A percentile compares a stretch with the other conserved stretches of the same genome.
phyloP scores from a whole-genome alignment of 2,797 vertebrate genomes.

The Sebastes umbrosus region DNA sequence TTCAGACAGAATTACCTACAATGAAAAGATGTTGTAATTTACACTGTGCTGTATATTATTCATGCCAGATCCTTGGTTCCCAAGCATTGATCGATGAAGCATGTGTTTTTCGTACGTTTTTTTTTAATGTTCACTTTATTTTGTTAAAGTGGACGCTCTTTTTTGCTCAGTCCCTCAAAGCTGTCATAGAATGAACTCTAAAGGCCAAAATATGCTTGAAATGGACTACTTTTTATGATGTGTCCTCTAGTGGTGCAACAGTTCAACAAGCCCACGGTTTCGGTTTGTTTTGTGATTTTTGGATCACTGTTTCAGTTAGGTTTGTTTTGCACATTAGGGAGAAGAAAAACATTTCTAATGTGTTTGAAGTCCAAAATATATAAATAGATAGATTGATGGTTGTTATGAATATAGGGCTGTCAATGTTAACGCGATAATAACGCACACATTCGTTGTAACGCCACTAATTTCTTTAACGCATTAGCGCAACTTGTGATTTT shows the following conservation, averaged over 20 bases:
- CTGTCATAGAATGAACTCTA: neutral
- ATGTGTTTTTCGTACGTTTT: neutral
- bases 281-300: too few relatives aligned
- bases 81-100: slow-evolving; percentile 28
- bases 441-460: too few relatives aligned
- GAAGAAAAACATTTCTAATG: too few relatives aligned
- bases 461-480: too few relatives aligned
- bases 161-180: neutral
- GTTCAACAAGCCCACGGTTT: too few relatives aligned
- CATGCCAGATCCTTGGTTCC: slow-evolving; percentile 2
- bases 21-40: slow-evolving; percentile 13
- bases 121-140: neutral
- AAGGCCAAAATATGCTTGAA: neutral
- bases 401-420: too few relatives aligned
- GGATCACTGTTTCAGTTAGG: too few relatives aligned
- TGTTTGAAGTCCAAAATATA: too few relatives aligned
- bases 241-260: neutral
- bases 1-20: neutral
- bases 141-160: neutral
- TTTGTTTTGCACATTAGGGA: too few relatives aligned
- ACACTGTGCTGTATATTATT: slow-evolving; percentile 20
- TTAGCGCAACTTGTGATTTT: too few relatives aligned
- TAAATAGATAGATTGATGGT: too few relatives aligned
- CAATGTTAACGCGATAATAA: too few relatives aligned
- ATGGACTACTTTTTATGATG: neutral